Evolutionary conservation across 2,797 vertebrate genomes (phyloP), one percentile per base, ranked within the genome.

Genomic region (Buceros bicornis): DNA sequence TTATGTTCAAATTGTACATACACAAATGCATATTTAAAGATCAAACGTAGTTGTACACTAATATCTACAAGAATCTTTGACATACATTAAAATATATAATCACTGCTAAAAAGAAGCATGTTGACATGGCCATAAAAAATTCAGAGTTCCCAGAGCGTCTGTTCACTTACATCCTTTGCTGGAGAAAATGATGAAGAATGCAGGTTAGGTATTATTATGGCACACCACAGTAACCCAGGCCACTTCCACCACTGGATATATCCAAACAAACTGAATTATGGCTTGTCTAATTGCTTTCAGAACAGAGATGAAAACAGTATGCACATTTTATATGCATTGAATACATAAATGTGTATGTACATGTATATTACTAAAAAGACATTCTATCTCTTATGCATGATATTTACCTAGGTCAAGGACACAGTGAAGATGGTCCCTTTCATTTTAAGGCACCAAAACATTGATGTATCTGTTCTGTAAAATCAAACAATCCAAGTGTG

Each of bases 131-230:
- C 21, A 48, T 53, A 13, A 51, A 80, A 64, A 15, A 12, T 17
- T 43, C 6, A 40, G 2, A 47, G 13, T 64, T 93, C 26, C 12
- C 14, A 45, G 19, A 9, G 2, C 28, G 3, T 57, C 16, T 66
- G 72, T 16, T 62, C 8, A 17, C 28, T 79, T 67, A 25, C 12
- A 31, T 54, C n/a, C 9, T 57, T 67, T 85, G 17, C 25, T 81
- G 35, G 17, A 54, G 29, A 48, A 92, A 71, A 53, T 2, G 1
- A 35, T 1, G 2, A 67, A 83, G 3, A 9, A 7, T 66, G 33
- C 5, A 35, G 4, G 3, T 56, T 37, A 62, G 8, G 4, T 47
- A 17, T 31, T 47, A 26, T 45, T 58, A 35, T 16, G 0, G 0
- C 8, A 70, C 15, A 60, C 16, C 21, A 60, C 9, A 21, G 19